Percentiles rank a stretch among this genome's conserved stretches.
phyloP scores from a whole-genome alignment of 1,140 invertebrate genomes.

The Heliconius melpomene region DNA sequence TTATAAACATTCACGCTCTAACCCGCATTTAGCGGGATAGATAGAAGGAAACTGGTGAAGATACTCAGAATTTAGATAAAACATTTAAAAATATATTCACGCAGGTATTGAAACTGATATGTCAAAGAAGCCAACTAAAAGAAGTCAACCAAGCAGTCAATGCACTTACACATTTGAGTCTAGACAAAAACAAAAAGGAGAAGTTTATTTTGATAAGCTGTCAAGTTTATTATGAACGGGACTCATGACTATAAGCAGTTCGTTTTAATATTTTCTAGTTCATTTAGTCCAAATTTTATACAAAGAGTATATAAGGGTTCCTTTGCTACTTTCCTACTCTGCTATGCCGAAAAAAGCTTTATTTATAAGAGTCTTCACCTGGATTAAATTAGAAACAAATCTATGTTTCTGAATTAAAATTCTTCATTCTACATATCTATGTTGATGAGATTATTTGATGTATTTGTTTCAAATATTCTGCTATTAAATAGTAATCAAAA shows the following conservation, averaged over 20 bases:
- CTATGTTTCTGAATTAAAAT: no score
- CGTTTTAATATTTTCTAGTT: not conserved
- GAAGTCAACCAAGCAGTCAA: not conserved
- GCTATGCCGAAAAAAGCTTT: no score
- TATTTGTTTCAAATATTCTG: not conserved
- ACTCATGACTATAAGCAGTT: not conserved
- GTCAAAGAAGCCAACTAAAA: not conserved
- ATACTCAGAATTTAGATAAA: not conserved
- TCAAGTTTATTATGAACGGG: not conserved
- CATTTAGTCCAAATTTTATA: not conserved
- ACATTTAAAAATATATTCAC: no score
- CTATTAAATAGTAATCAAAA: not conserved
- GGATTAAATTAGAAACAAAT: no score
- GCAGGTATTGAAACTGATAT: not conserved
- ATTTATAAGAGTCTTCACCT: no score
- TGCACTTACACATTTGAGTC: not conserved
- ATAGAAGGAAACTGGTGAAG: not conserved
- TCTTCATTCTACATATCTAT: no score
- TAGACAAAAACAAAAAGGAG: not conserved
- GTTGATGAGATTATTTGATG: no score
- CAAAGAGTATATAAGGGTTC: no score
- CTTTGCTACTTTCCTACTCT: no score
- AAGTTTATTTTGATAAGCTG: slow-evolving; percentile 8
- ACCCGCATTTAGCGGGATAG: no score
- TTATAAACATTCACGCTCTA: no score